These are phyloP conservation scores for Phainopepla nitens DNA, from an alignment of 2,113 vertebrate genomes.

Conservation along the genomic window DNA sequence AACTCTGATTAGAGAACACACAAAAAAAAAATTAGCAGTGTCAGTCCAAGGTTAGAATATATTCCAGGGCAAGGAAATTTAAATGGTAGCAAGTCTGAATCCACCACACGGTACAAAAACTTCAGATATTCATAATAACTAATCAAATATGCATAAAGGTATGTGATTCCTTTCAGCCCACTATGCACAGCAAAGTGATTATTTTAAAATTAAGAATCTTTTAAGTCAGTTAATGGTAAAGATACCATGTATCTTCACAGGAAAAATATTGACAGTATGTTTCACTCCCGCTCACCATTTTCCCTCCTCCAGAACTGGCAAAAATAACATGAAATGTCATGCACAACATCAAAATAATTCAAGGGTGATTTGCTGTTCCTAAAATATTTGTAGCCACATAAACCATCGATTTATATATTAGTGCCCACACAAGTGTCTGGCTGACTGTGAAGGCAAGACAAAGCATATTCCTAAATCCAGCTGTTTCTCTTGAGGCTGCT, in stretches of 20 bases:
- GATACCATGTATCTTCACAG: neutral
- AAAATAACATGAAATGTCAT: constrained; percentile 37
- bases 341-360: constrained; percentile 3
- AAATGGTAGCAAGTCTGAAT: neutral
- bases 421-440: neutral
- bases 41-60: neutral
- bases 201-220: neutral
- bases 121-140: neutral
- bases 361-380: constrained; percentile 1
- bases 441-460: neutral
- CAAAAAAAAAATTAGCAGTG: neutral
- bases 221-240: neutral
- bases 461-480: neutral
- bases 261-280: constrained; percentile 34
- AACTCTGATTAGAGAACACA: neutral
- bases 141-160: neutral
- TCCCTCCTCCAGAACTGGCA: neutral
- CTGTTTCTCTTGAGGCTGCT: neutral
- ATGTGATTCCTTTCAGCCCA: neutral
- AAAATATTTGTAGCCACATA: neutral
- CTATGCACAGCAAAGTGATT: neutral
- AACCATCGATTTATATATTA: neutral
- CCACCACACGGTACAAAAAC: neutral
- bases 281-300: constrained; percentile 12
- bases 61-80: neutral